Base-by-base conservation (phyloP, 2,113 vertebrate genomes). In the Psammodynastes pulverulentus region DNA sequence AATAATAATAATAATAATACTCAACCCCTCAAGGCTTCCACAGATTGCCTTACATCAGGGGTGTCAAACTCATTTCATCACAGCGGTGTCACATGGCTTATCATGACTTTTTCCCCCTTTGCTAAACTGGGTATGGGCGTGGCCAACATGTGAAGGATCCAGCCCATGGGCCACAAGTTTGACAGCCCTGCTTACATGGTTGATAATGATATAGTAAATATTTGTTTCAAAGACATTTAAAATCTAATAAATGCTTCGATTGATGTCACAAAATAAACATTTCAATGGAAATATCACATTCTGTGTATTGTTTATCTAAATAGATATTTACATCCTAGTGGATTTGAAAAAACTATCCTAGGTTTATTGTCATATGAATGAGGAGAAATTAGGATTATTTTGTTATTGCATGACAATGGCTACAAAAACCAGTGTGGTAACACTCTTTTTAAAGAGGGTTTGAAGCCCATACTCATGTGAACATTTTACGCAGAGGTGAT, bases 241-340 rank as follows among this genome's bases (percentile, higher is more conserved):
- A 86, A 86, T 56, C 3, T 46, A 56, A 88, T 24, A 45, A 93
- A 91, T 9, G 12, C 12, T 93, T 9, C 17, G 94, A 94, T 90
- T 91, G n/a, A 89, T 79, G 89, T 34, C 12, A 49, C 13, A 39
- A 2, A 45, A 23, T 4, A 90, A 2, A 72, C 88, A 90, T 92
- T 58, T 8, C 19, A 94, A 52, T 58, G 86, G 48, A 46, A 67
- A 91, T 26, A 23, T 95, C 6, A 91, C 72, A 3, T 46, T 23
- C 87, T 15, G 26, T 43, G 26, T 15, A n/a, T 52, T 95, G 90
- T 90, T 93, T 87, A 89, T 3, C 52, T 93, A 90, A 95, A 90
- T 62, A 90, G 17, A 39, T 49, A 23, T 72, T 91, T 51, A 92
- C 90, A 1, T 2, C 88, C 88, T 46, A 90, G 43, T 86, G 29